Conservation (phyloP, 1,140 invertebrate genomes). For the Gonatopus flavifemur region DNA sequence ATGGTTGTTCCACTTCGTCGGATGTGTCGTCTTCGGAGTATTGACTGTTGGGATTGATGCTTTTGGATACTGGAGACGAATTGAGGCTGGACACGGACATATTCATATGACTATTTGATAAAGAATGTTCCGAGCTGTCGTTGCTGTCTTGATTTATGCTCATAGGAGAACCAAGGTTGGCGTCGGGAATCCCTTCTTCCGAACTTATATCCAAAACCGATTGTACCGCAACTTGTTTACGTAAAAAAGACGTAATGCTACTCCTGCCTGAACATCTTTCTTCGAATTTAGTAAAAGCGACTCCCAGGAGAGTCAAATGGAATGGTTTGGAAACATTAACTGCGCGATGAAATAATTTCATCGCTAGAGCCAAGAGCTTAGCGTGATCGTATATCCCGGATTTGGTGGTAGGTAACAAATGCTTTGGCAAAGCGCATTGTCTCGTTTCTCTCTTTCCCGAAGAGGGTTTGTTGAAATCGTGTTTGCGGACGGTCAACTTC, state of each 20-base stretch:
- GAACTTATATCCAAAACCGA: constrained; percentile 62
- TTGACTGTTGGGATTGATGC: constrained; percentile 14
- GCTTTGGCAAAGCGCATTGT: constrained; percentile 69
- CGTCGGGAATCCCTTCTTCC: constrained; percentile 41
- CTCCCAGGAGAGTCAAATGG: constrained; percentile 74
- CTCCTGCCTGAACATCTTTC: constrained; percentile 65
- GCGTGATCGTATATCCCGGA: constrained; percentile 62
- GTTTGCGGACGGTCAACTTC: constrained; percentile 72
- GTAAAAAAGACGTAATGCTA: constrained; percentile 72
- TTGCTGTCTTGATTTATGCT: constrained; percentile 51
- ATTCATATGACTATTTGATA: constrained; percentile 4
- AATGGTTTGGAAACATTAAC: constrained; percentile 73
- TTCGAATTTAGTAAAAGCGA: constrained; percentile 78
- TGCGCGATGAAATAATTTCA: constrained; percentile 74
- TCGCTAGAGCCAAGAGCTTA: constrained; percentile 69
- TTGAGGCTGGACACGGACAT: constrained; percentile 22
- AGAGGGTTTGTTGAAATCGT: constrained; percentile 61
- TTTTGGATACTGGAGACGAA: constrained; percentile 33
- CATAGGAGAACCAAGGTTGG: constrained; percentile 46
- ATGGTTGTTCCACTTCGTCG: constrained; percentile 71
- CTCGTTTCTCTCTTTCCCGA: constrained; percentile 70
- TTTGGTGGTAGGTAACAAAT: constrained; percentile 62
- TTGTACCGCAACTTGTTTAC: constrained; percentile 69
- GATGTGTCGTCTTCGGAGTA: constrained; percentile 44
- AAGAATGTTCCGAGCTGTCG: constrained; percentile 29